Conservation (phyloP, 2,113 vertebrate genomes). For the Phrynocephalus versicolor region DNA sequence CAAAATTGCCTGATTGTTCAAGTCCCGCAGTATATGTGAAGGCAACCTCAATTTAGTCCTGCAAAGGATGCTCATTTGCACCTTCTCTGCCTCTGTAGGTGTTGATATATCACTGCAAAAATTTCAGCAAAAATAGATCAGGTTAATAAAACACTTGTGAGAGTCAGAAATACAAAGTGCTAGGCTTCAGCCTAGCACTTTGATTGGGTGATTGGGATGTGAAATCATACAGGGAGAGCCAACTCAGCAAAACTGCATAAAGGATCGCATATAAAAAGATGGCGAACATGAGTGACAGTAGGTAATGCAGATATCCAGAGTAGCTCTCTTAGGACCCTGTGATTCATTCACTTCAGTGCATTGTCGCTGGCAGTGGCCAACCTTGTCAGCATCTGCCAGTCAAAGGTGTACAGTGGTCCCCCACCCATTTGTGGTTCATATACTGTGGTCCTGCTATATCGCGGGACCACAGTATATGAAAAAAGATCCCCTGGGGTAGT, state of each 20-base stretch:
- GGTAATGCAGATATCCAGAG: background rate
- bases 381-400: background rate
- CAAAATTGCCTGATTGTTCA: background rate
- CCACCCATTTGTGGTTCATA: no score
- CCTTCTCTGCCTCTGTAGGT: slow-evolving; percentile 36
- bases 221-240: background rate
- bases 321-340: background rate
- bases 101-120: slow-evolving; percentile 48
- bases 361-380: background rate
- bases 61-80: slow-evolving; percentile 53
- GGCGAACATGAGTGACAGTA: slow-evolving; percentile 14
- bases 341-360: background rate
- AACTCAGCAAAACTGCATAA: slow-evolving; percentile 13
- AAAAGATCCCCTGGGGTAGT: no score
- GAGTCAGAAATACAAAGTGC: slow-evolving; percentile 45
- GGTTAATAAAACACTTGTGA: slow-evolving; percentile 57
- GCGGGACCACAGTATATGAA: no score
- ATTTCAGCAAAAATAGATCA: slow-evolving; percentile 63
- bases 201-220: slow-evolving; percentile 1
- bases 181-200: slow-evolving; percentile 19
- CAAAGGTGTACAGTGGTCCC: slow-evolving; percentile 6
- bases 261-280: background rate
- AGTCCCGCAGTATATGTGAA: slow-evolving; percentile 39
- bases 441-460: no score
- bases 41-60: slow-evolving; percentile 47